A percentile compares a stretch with the other conserved stretches of the same genome.
Evolutionary conservation across 2,797 vertebrate species (phyloP).

Genomic region (Bradypus variegatus): DNA sequence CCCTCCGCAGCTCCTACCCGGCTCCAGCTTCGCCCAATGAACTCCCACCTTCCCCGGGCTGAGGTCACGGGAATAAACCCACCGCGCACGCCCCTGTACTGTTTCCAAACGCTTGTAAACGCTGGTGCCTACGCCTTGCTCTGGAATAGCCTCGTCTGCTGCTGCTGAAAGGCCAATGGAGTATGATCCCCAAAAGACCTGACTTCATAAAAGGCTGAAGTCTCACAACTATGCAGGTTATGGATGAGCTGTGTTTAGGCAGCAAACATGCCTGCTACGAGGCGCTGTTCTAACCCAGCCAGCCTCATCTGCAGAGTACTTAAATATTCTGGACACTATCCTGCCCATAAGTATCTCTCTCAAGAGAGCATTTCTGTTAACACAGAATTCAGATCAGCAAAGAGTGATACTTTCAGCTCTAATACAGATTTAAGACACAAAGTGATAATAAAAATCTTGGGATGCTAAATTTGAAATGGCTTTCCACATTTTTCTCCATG

Average conservation of each 20-base stretch:
- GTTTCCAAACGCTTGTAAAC: not conserved
- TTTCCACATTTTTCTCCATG: not conserved
- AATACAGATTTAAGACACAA: not conserved
- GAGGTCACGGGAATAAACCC: not conserved
- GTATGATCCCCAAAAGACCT: not conserved
- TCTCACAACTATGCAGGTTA: not conserved
- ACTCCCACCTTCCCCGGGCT: not conserved
- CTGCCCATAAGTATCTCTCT: not conserved
- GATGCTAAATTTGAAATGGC: not conserved
- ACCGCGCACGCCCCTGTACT: not conserved
- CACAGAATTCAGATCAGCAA: constrained; percentile 4
- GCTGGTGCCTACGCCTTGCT: not conserved
- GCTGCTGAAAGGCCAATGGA: not conserved
- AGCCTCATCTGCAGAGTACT: not conserved
- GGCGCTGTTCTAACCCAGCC: not conserved
- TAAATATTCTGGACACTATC: not conserved
- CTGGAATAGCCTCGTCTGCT: not conserved
- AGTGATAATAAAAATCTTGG: not conserved
- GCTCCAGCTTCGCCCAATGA: not conserved
- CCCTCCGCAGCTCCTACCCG: not conserved
- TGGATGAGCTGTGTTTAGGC: not conserved
- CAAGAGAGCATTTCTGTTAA: not conserved
- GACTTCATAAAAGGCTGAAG: not conserved
- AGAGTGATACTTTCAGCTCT: not conserved
- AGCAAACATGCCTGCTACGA: not conserved